Evolutionary conservation across 35 echinoderm and acorn worm genomes (phyloP), one percentile per base, ranked within the genome.

Genomic region (Acanthaster planci): DNA sequence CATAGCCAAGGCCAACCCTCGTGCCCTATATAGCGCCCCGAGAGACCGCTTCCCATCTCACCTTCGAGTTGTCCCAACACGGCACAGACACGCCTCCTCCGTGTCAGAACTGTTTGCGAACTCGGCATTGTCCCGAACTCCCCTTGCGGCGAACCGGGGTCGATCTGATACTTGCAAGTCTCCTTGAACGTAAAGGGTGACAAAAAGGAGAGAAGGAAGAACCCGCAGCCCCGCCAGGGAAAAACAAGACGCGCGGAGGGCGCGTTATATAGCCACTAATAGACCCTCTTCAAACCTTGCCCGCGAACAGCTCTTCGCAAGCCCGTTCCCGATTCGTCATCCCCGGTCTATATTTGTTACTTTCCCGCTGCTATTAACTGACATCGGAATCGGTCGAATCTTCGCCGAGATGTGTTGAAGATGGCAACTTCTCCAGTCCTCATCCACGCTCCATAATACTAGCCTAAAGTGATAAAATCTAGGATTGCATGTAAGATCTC

Each of bases 51-150:
- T 26, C 2, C 21, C 14, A 30, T 72, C 64, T 72, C 64, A 72
- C 64, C 64, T 72, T 72, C 64, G 34, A 26, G 64, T 72, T 72
- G 64, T 72, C 64, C 64, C 64, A 72, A 72, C 64, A 72, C 34
- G 64, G 19, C 10, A 26, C 64, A 72, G 64, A 72, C 64, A 72
- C 64, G 64, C 64, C 64, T 72, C 18, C 64, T 72, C 64, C 64
- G 1, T 72, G 64, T 72, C 64, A 72, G 26, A 34, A 30, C 64
- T 72, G 64, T 72, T 72, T 72, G 64, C 34, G 64, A 72, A 72
- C 64, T 72, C 26, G 64, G 64, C 34, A 72, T 72, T 72, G 64
- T 72, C 23, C 26, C 64, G 8, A 34, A 36, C 29, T 72, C 64
- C 26, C 64, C 64, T 72, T 72, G 64, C 64, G 64, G 29, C 64